phyloP scores from a whole-genome alignment of 2,888 invertebrate genomes.

The Mimachlamys varia region DNA sequence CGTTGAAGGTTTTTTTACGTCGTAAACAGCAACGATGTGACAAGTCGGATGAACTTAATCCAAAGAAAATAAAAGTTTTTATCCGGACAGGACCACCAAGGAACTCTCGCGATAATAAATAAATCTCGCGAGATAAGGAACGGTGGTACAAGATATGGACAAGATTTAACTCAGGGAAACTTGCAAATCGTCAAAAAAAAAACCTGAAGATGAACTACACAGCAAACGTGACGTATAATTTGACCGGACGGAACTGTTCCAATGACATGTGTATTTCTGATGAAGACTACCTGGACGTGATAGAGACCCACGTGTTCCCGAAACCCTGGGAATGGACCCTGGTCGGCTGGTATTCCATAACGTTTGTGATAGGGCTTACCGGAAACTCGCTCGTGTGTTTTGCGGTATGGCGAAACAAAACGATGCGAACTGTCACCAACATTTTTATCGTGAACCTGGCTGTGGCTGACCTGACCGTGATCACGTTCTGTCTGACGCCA shows the following conservation, averaged over 20 bases:
- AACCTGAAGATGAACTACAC: neutral
- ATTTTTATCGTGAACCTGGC: slow-evolving; percentile 96
- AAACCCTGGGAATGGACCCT: slow-evolving; percentile 86
- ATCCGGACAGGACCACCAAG: neutral
- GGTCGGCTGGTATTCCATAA: slow-evolving; percentile 89
- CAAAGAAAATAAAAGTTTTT: neutral
- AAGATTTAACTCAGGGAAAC: neutral
- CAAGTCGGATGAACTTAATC: neutral
- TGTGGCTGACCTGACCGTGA: slow-evolving; percentile 92
- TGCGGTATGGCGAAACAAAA: slow-evolving; percentile 93
- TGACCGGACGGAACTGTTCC: slow-evolving; percentile 4
- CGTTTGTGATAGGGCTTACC: slow-evolving; percentile 91
- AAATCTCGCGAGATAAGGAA: neutral
- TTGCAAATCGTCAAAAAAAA: neutral
- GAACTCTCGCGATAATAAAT: neutral
- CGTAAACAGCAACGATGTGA: neutral
- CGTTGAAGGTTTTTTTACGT: neutral
- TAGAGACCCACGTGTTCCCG: slow-evolving; percentile 61
- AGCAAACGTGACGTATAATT: neutral
- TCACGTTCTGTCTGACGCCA: slow-evolving; percentile 93
- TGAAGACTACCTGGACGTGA: slow-evolving; percentile 58
- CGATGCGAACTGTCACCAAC: slow-evolving; percentile 96
- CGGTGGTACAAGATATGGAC: neutral
- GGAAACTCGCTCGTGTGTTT: slow-evolving; percentile 95
- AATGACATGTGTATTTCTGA: slow-evolving; percentile 47